A percentile compares a stretch with the other conserved stretches of the same genome.
Evolutionary conservation across 2,797 vertebrate species (phyloP).

Genomic region (Sciaenops ocellatus): DNA sequence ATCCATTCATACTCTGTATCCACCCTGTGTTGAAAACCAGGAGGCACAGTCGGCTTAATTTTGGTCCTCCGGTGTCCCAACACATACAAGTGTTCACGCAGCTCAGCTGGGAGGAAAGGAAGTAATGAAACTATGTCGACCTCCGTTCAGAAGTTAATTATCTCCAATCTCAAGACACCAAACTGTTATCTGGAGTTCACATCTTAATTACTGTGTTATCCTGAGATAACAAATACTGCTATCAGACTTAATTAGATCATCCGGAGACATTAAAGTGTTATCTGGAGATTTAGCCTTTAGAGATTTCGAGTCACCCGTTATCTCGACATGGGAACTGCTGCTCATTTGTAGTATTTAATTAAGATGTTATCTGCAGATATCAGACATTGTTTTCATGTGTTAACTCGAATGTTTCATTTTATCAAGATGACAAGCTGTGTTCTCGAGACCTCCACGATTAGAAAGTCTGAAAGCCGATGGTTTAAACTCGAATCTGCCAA

Average conservation of each 20-base stretch:
- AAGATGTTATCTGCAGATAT: not conserved
- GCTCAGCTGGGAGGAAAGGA: not conserved
- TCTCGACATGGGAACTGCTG: not conserved
- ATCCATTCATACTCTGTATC: too few relatives aligned
- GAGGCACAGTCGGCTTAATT: not conserved
- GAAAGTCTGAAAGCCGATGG: not conserved
- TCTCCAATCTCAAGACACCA: constrained; percentile 27
- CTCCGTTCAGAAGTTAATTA: constrained; percentile 45
- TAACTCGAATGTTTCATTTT: constrained; percentile 18
- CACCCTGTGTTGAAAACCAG: too few relatives aligned
- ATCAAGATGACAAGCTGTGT: constrained; percentile 25
- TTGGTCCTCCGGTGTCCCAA: not conserved
- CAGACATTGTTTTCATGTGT: constrained; percentile 4
- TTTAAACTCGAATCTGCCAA: not conserved
- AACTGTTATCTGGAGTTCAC: constrained; percentile 33
- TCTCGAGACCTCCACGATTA: not conserved
- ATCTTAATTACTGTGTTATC: constrained; percentile 51
- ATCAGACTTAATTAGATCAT: constrained; percentile 30
- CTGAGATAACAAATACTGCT: constrained; percentile 28
- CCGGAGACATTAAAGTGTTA: constrained; percentile 16
- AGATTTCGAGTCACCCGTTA: not conserved
- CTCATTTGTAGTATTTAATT: not conserved
- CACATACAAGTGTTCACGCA: not conserved
- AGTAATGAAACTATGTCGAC: constrained; percentile 4
- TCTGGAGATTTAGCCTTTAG: constrained; percentile 9